Base-by-base conservation (phyloP, 2,113 vertebrate species). In the Uropsilus gracilis region DNA sequence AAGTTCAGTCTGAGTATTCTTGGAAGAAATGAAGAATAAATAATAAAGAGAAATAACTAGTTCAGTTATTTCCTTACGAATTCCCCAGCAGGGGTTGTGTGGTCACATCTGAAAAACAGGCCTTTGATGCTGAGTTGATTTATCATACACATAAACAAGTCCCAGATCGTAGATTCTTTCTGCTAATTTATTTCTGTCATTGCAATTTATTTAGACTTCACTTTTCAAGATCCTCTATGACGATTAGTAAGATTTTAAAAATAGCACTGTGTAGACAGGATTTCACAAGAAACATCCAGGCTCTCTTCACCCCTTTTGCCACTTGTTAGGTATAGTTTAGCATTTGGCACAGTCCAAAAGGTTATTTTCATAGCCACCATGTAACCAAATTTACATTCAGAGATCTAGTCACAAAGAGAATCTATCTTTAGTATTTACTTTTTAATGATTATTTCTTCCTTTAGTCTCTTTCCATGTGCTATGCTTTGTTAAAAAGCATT, bases 1-100 rank as follows among this genome's bases (percentile, higher is more conserved):
- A 64, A 59, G 78, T 95, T 59, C 55, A 66, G 84, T 80, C n/a
- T 2, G 3, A 24, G 46, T 55, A 69, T 92, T 94, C 48, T 73
- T 57, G 46, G 55, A 48, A 75, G 28, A 96, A 94, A 86, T 26
- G 17, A 89, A 53, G 32, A 91, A 28, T 86, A 96, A 88, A 82
- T 89, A 73, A 84, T 63, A 48, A 89, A 83, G 77, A 37, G 22
- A 66, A 89, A 83, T 8, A 86, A 32, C 30, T n/a, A 80, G 39
- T 76, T 91, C 17, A n/a, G 1, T 55, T 55, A 78, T 42, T 6
- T 75, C 77, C 39, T 63, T 76, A 34, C 86, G 71, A 76, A 76
- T 85, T 75, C 44, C 37, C 72, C 42, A 44, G 81, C n/a, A 78
- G 37, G 42, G 34, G 22, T 14, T 39, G 8, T 50, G 69, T 48